phyloP scores from a whole-genome alignment of 1,140 invertebrate species.

The Aethina tumida region DNA sequence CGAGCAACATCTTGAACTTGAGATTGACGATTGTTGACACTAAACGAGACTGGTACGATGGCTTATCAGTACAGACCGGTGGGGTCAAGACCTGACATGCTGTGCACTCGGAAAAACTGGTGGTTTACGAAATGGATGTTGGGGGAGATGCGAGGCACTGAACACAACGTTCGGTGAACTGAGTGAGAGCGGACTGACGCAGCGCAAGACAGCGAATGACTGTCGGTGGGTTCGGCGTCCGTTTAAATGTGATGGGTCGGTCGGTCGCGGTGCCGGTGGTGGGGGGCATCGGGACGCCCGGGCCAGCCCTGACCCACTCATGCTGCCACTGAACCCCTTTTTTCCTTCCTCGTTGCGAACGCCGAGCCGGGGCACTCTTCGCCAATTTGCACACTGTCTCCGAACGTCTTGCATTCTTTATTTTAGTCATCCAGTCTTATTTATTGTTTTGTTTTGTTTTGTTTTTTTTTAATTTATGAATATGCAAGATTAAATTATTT shows the following conservation, averaged over 20 bases:
- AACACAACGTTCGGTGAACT: constrained; percentile 8
- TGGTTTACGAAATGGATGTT: constrained; percentile 9
- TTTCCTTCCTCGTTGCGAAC: too few relatives aligned
- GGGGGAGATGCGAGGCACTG: constrained; percentile 6
- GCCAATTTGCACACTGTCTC: too few relatives aligned
- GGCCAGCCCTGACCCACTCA: constrained; percentile 35
- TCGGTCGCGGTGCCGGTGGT: constrained; percentile 22
- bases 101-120: too few relatives aligned
- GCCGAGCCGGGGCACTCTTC: too few relatives aligned
- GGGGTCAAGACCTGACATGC: constrained; percentile 30
- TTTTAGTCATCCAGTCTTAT: too few relatives aligned
- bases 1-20: constrained; percentile 12
- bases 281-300: constrained; percentile 20
- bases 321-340: constrained; percentile 31
- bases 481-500: too few relatives aligned
- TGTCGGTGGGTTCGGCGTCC: constrained; percentile 14
- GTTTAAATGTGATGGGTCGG: constrained; percentile 28
- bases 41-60: constrained; percentile 6
- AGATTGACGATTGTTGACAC: constrained; percentile 3
- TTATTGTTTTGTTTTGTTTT: too few relatives aligned
- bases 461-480: too few relatives aligned
- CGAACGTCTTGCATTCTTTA: too few relatives aligned
- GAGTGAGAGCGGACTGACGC: constrained; percentile 7
- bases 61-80: constrained; percentile 27
- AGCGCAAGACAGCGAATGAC: constrained; percentile 22